These are phyloP conservation scores for Strigamia maritima DNA, from an alignment of 2,888 invertebrate genomes.

Conservation along the genomic window DNA sequence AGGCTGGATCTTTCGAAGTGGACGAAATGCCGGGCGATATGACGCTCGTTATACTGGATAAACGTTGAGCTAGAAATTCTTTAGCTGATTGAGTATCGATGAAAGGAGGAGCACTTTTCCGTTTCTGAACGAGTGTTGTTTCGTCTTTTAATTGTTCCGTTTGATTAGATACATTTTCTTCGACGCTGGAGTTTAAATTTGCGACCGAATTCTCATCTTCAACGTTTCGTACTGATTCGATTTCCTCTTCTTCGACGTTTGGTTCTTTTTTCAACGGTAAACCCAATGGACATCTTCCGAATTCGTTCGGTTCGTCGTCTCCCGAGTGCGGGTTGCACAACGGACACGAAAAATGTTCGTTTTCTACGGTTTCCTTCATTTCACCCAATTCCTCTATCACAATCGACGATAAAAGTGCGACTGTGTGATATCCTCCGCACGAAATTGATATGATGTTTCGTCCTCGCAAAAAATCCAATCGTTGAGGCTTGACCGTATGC, in stretches of 20 bases:
- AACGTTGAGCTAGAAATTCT: constrained; percentile 70
- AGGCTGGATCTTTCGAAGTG: constrained; percentile 63
- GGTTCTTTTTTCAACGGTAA: constrained; percentile 35
- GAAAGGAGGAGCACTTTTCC: constrained; percentile 58
- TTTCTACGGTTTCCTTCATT: neutral
- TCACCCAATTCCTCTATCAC: neutral
- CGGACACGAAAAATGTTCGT: neutral
- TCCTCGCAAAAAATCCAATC: constrained; percentile 46
- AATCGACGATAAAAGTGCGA: constrained; percentile 46
- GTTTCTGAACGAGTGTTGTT: neutral
- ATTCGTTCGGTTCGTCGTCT: constrained; percentile 60
- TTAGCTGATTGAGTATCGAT: constrained; percentile 75
- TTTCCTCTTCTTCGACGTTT: neutral
- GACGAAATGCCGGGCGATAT: constrained; percentile 66
- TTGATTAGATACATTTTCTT: neutral
- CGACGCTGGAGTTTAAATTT: neutral
- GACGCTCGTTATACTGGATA: constrained; percentile 67
- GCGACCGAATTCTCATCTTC: neutral
- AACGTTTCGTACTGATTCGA: neutral
- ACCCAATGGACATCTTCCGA: constrained; percentile 56
- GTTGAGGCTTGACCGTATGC: constrained; percentile 45
- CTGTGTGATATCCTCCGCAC: constrained; percentile 49
- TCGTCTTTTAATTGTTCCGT: neutral
- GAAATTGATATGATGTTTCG: constrained; percentile 48
- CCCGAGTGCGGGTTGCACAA: constrained; percentile 51